phyloP scores from a whole-genome alignment of 2,888 invertebrate genomes.

The Chesias legatella region DNA sequence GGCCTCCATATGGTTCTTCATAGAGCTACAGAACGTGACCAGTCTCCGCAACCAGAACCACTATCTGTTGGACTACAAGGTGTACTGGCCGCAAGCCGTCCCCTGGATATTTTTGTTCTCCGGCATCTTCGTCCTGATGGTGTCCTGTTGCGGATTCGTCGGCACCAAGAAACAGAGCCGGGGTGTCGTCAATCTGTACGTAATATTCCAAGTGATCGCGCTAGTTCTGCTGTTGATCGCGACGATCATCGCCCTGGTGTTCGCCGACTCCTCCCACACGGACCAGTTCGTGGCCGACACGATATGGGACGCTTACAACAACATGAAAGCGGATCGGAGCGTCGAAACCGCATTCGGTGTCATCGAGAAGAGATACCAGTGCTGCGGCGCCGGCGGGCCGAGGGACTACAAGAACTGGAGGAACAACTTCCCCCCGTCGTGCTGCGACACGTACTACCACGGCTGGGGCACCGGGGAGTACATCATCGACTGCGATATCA shows the following conservation, averaged over 20 bases:
- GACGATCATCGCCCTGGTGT: conserved; percentile 53
- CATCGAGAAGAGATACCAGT: conserved; percentile 62
- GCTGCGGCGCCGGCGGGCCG: conserved; percentile 66
- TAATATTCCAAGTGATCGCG: conserved; percentile 44
- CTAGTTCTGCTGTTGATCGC: conserved; percentile 46
- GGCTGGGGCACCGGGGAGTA: conserved; percentile 58
- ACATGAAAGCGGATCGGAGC: conserved; percentile 48
- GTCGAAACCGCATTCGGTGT: conserved; percentile 48
- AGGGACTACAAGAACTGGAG: conserved; percentile 67
- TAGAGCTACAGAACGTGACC: conserved; percentile 54
- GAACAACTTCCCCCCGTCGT: conserved; percentile 59
- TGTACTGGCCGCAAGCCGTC: conserved; percentile 70
- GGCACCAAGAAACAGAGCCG: conserved; percentile 53
- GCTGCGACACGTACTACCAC: conserved; percentile 67
- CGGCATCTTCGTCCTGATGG: conserved; percentile 52
- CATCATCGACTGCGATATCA: conserved; percentile 60
- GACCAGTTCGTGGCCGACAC: conserved; percentile 65
- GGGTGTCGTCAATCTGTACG: conserved; percentile 47
- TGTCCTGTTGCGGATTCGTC: conserved; percentile 56
- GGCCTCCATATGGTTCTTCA: conserved; percentile 61
- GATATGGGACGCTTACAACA: conserved; percentile 64
- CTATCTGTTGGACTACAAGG: conserved; percentile 63
- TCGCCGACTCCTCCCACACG: conserved; percentile 55
- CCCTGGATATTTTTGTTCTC: conserved; percentile 68
- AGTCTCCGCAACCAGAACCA: conserved; percentile 60